Base-by-base conservation (phyloP, 2,888 invertebrate species). In the Xestia xanthographa region DNA sequence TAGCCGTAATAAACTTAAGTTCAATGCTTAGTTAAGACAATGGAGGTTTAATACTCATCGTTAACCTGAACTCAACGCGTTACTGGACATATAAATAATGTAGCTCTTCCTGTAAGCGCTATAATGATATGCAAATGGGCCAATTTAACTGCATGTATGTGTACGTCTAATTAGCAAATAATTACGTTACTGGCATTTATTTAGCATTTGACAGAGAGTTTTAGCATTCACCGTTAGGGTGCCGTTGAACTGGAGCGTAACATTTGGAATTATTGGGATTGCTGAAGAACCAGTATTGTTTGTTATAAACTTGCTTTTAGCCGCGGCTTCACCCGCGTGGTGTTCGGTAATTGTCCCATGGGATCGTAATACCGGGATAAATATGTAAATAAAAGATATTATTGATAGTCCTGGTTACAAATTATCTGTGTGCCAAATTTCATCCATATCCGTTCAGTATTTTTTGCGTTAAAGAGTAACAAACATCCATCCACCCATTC, bases 81-180 rank as follows among this genome's bases (percentile, higher is more conserved):
- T 78, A 74, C 69, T 69, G 67, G 29, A 53, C 56, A 45, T 53
- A 79, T 82, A 74, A 79, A 79, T 82, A 76, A 80, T 80, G 72
- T 65, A 79, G 60, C 34, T 76, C 70, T 84, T 84, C 78, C 79
- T 79, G 50, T 63, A 38, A 60, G 69, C n/a, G 29, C 38, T 71
- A 11, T 41, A 77, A 84, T 84, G 75, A 70, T 50, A 87, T 79
- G 77, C 80, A 82, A 88, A 87, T 82, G 26, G 66, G 66, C 63
- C 80, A 82, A 86, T 86, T 83, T 77, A 79, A 29, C 66, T 75
- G 74, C 73, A 83, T 60, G 67, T 72, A 38, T 72, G 66, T 78
- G 63, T 77, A 71, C 56, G 69, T 69, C 65, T 84, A 75, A 87
- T 88, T 84, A 84, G 69, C 65, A 43, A 79, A 65, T 85, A 79